Conservation (phyloP, 23 tunicate species). For the Ciona savignyi region DNA sequence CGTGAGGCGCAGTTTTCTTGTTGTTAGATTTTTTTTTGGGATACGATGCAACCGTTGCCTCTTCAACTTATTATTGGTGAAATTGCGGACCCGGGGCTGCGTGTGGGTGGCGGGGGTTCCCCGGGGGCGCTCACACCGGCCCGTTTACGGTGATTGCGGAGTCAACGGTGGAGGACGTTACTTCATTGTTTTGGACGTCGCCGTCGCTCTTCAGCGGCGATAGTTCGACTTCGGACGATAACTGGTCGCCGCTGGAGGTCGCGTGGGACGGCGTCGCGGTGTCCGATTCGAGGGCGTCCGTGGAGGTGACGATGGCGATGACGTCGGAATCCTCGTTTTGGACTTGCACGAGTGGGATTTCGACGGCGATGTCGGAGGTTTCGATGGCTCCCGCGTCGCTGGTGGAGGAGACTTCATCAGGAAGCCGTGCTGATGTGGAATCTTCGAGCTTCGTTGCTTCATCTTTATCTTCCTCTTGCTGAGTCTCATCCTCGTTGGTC, state of each 20-base stretch:
- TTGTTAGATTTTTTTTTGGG: background rate
- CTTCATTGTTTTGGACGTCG: constrained; percentile 24
- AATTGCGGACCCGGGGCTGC: background rate
- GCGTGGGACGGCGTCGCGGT: background rate
- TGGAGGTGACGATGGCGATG: background rate
- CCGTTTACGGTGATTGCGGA: constrained; percentile 4
- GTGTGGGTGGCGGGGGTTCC: background rate
- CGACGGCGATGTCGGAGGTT: background rate
- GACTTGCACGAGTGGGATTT: background rate
- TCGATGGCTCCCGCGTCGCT: background rate
- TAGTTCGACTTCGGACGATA: background rate
- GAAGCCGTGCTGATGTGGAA: background rate
- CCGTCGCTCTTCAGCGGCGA: background rate
- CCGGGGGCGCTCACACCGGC: constrained; percentile 9
- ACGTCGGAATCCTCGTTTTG: background rate
- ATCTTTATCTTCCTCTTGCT: background rate
- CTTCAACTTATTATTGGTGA: background rate
- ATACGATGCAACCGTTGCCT: background rate
- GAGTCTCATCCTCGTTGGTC: too few species aligned
- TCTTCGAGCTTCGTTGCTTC: background rate
- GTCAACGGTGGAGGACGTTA: constrained; percentile 18
- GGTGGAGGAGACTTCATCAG: constrained; percentile 1
- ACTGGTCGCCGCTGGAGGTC: background rate
- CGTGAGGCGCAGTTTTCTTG: background rate
- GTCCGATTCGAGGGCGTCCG: background rate